Evolutionary conservation across 2,888 invertebrate species (phyloP).

Genomic region (Leptopterna dolabrata): DNA sequence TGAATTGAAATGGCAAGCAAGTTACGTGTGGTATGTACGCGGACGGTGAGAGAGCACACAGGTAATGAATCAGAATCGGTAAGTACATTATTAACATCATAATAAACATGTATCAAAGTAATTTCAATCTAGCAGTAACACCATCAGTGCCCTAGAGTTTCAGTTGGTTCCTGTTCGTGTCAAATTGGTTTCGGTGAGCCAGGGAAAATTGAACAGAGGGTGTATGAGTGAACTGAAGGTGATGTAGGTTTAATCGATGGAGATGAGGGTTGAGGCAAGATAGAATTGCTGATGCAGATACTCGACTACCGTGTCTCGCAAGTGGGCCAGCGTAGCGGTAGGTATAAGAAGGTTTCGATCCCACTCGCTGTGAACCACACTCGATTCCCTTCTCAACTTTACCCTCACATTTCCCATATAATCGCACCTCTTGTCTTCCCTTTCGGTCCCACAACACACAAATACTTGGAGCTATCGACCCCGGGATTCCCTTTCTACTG

Average conservation of each 20-base stretch:
- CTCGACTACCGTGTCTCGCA: constrained; percentile 24
- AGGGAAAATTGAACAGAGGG: not conserved
- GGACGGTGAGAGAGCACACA: too few relatives aligned
- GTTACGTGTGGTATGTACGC: too few relatives aligned
- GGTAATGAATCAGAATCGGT: too few relatives aligned
- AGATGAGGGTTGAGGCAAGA: constrained; percentile 21
- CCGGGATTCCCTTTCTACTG: not conserved
- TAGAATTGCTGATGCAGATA: constrained; percentile 37
- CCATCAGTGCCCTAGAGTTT: not conserved
- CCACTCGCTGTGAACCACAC: constrained; percentile 1
- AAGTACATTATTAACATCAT: not conserved
- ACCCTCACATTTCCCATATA: not conserved
- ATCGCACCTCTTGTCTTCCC: constrained; percentile 4
- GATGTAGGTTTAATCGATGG: constrained; percentile 34
- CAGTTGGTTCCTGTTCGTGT: not conserved
- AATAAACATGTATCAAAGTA: not conserved
- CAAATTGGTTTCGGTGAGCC: not conserved
- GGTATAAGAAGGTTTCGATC: constrained; percentile 38
- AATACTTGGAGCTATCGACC: not conserved
- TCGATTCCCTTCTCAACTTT: not conserved
- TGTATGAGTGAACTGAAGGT: not conserved
- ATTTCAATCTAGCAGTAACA: not conserved
- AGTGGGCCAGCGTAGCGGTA: constrained; percentile 30
- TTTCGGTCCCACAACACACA: not conserved
- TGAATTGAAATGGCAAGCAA: too few relatives aligned